Evolutionary conservation across 2,797 vertebrate species (phyloP), one percentile per base, ranked within the genome.

Genomic region (Eleutherodactylus coqui): DNA sequence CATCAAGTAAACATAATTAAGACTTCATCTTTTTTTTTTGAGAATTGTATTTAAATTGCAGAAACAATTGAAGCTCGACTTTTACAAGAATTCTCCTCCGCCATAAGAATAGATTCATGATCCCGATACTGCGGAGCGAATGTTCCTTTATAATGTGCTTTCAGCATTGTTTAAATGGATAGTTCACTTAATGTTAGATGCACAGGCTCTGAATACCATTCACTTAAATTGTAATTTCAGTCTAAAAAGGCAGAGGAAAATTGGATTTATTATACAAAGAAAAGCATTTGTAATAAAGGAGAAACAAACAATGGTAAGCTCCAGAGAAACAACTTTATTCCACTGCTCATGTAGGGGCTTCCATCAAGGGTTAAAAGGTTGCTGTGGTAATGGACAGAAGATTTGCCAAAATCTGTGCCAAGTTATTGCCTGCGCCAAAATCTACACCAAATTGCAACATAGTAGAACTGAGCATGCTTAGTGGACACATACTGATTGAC

Each of bases 151-250:
- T 82, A 69, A 77, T 69, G 77, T 58, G 70, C 79, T 82, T 77
- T 82, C 58, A 86, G 43, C 47, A 43, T 55, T 82, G 79, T 58
- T 78, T 70, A 73, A 90, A 92, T 91, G 89, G 90, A 92, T 88
- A 86, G 75, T 85, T 90, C 88, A 70, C 73, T 81, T 17, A 0
- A 36, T 45, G 67, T 75, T 88, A 82, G 81, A 81, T 88, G 83
- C 85, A 79, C 77, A 9, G 82, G 60, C 88, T 88, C 88, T 90
- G 88, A 90, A 91, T 89, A 85, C 49, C 77, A 67, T 86, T 85
- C 84, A 89, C 81, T 90, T 91, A 77, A 82, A 86, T 77, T 69
- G 77, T 75, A 21, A 82, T 84, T 86, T 62, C 75, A 88, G 64
- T 60, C 86, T 69, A 60, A 79, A 70, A 0, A 90, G 88, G 85